A percentile compares a stretch with the other conserved stretches of the same genome.
These are phyloP conservation scores for Montipora efflorescens DNA, from an alignment of 64 coral and sea anemone species.

Conservation along the genomic window DNA sequence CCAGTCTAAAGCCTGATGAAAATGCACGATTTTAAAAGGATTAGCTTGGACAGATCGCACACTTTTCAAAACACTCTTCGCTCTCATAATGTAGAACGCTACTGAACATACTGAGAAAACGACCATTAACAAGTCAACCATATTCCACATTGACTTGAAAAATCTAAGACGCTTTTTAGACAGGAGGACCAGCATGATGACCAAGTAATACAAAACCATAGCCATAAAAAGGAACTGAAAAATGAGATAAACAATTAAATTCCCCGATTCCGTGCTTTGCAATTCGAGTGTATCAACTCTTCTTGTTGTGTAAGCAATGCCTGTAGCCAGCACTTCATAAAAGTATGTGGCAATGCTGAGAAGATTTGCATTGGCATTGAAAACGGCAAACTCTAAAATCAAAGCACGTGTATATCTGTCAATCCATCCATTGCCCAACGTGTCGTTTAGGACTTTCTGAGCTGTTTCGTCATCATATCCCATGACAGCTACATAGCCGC, in stretches of 20 bases:
- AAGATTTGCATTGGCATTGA: slow-evolving; percentile 64
- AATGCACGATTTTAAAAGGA: slow-evolving; percentile 71
- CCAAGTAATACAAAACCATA: slow-evolving; percentile 49
- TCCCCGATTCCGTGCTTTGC: slow-evolving; percentile 59
- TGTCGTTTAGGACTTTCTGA: neutral
- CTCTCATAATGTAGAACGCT: slow-evolving; percentile 67
- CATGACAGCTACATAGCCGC: slow-evolving; percentile 73
- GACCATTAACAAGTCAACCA: slow-evolving; percentile 70
- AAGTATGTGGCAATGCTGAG: slow-evolving; percentile 51
- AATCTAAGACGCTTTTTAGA: slow-evolving; percentile 38
- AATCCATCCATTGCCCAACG: slow-evolving; percentile 50
- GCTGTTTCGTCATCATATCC: slow-evolving; percentile 60
- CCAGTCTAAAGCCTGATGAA: slow-evolving; percentile 63
- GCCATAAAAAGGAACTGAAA: slow-evolving; percentile 75
- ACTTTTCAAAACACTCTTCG: slow-evolving; percentile 39
- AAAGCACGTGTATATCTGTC: slow-evolving; percentile 59
- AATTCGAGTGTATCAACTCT: slow-evolving; percentile 65
- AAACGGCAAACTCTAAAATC: slow-evolving; percentile 68
- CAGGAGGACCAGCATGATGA: slow-evolving; percentile 26
- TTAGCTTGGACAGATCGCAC: slow-evolving; percentile 62
- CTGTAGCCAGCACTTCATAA: slow-evolving; percentile 58
- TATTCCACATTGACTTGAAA: slow-evolving; percentile 81
- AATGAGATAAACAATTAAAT: slow-evolving; percentile 34
- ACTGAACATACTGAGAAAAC: slow-evolving; percentile 39
- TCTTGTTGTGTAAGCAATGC: slow-evolving; percentile 15